Evolutionary conservation across 2,888 invertebrate species (phyloP).

Genomic region (Acronicta aceris): DNA sequence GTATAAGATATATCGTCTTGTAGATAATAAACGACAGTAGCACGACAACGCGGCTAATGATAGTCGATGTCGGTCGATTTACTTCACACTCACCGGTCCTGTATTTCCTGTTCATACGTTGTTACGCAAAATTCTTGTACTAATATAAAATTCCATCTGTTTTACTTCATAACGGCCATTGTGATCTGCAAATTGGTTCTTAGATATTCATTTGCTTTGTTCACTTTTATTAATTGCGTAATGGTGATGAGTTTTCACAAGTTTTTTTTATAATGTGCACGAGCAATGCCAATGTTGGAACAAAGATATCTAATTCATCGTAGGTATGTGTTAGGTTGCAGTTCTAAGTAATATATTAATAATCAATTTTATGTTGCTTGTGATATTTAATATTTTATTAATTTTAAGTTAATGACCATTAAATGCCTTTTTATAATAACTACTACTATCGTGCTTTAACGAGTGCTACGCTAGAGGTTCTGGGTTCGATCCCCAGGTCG

Average conservation of each 20-base stretch:
- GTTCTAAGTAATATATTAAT: too few relatives aligned
- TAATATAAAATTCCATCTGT: conserved; percentile 76
- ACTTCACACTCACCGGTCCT: conserved; percentile 72
- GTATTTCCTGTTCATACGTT: conserved; percentile 82
- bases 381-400: too few relatives aligned
- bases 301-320: conserved; percentile 20
- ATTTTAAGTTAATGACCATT: too few relatives aligned
- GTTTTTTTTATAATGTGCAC: conserved; percentile 36
- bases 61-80: conserved; percentile 62
- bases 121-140: conserved; percentile 78
- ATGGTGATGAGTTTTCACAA: conserved; percentile 44
- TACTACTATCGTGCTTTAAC: too few relatives aligned
- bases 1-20: conserved; percentile 44
- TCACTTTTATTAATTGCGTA: conserved; percentile 60
- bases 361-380: too few relatives aligned
- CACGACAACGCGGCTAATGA: conserved; percentile 73
- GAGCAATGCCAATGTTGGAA: conserved; percentile 19
- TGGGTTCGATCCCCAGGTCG: too few relatives aligned
- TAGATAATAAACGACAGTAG: conserved; percentile 69
- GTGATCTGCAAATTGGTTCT: conserved; percentile 77
- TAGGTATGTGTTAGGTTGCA: too few relatives aligned
- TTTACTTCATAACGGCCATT: conserved; percentile 65
- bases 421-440: too few relatives aligned
- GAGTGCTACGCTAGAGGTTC: too few relatives aligned
- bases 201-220: conserved; percentile 78